Conservation (phyloP, 1,140 invertebrate genomes). For the Asobara japonica region DNA sequence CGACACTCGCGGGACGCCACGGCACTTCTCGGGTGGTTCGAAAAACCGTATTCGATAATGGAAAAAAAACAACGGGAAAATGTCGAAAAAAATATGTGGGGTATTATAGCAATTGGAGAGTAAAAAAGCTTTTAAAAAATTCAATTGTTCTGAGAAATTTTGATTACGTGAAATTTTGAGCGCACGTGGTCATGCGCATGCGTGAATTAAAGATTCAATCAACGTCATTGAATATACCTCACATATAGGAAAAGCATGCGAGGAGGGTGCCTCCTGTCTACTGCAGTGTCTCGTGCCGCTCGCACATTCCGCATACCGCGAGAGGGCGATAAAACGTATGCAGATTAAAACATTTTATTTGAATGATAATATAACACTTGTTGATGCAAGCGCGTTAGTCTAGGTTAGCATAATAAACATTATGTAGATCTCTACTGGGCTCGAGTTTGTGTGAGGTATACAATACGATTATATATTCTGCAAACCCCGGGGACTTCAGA, state of each 20-base stretch:
- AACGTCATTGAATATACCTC: background rate
- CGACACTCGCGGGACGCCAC: too few species aligned
- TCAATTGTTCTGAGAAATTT: background rate
- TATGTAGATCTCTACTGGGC: slow-evolving; percentile 58
- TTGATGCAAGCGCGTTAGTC: slow-evolving; percentile 66
- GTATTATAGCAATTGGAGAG: too few species aligned
- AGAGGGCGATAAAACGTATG: slow-evolving; percentile 67
- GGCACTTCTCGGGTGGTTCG: too few species aligned
- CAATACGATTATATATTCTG: background rate
- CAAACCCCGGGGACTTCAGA: background rate
- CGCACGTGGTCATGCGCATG: background rate
- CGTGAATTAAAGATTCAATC: background rate
- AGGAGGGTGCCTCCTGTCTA: slow-evolving; percentile 30
- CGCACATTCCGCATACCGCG: slow-evolving; percentile 60
- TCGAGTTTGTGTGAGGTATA: slow-evolving; percentile 18
- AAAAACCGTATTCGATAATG: too few species aligned
- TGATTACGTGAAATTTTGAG: background rate
- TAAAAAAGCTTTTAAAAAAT: too few species aligned
- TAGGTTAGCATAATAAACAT: slow-evolving; percentile 68
- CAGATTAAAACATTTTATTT: slow-evolving; percentile 69
- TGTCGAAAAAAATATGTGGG: too few species aligned
- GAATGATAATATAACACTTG: slow-evolving; percentile 69
- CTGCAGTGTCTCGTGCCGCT: slow-evolving; percentile 58
- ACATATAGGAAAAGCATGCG: slow-evolving; percentile 21
- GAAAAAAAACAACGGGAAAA: too few species aligned